Conservation (phyloP, 2,888 invertebrate genomes). For the Dasysyrphus albostriatus region DNA sequence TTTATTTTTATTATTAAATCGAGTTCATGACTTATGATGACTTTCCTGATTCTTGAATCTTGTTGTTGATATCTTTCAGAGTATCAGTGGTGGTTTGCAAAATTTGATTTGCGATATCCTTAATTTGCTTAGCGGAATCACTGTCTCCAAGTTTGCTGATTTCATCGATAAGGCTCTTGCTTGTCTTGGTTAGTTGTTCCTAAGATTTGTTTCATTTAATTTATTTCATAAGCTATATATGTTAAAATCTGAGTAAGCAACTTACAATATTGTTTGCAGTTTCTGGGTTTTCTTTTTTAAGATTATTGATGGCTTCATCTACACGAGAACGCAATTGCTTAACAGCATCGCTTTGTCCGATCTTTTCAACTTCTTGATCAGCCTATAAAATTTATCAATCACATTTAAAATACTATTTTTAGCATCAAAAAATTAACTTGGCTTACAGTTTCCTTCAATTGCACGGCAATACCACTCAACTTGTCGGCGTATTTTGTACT, state of each 20-base stretch:
- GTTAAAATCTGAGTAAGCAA: neutral
- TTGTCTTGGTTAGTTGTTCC: slow-evolving; percentile 63
- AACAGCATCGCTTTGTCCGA: slow-evolving; percentile 56
- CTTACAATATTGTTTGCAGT: slow-evolving; percentile 60
- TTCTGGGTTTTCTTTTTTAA: slow-evolving; percentile 65
- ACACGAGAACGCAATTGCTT: slow-evolving; percentile 51
- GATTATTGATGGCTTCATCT: slow-evolving; percentile 51
- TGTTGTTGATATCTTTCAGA: slow-evolving; percentile 61
- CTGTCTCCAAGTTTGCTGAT: slow-evolving; percentile 58
- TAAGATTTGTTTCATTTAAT: no score
- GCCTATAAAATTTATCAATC: slow-evolving; percentile 26
- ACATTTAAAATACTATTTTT: neutral
- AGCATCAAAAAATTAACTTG: neutral
- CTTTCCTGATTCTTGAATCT: slow-evolving; percentile 61
- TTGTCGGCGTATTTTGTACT: slow-evolving; percentile 38
- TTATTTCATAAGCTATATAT: neutral
- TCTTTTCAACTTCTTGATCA: slow-evolving; percentile 56
- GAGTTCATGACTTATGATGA: slow-evolving; percentile 38
- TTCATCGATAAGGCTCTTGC: slow-evolving; percentile 49
- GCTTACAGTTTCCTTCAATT: slow-evolving; percentile 60
- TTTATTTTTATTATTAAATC: slow-evolving; percentile 33
- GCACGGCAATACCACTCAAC: slow-evolving; percentile 36
- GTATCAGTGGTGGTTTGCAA: slow-evolving; percentile 58
- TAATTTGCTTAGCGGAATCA: slow-evolving; percentile 57
- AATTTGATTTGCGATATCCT: slow-evolving; percentile 64